These are phyloP conservation scores for Geotria australis DNA, from an alignment of 2,797 vertebrate species.

Conservation along the genomic window DNA sequence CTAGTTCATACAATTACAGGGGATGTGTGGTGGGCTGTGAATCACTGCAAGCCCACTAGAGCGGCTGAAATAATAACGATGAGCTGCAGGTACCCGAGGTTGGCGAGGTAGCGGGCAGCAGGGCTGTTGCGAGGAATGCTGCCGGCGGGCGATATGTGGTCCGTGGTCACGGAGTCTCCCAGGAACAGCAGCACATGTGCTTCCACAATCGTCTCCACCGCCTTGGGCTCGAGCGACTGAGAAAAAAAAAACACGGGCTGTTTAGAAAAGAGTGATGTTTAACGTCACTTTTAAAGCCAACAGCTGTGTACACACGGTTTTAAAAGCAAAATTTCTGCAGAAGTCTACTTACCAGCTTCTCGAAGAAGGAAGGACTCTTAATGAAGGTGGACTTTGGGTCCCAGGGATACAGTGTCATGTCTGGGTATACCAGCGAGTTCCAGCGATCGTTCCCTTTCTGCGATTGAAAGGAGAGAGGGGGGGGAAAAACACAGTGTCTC, in stretches of 20 bases:
- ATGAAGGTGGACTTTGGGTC: slow-evolving; percentile 78
- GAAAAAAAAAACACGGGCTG: neutral
- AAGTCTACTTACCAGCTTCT: slow-evolving; percentile 31
- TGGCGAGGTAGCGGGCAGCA: slow-evolving; percentile 53
- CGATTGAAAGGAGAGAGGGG: slow-evolving; percentile 1
- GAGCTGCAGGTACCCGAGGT: slow-evolving; percentile 42
- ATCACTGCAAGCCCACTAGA: too few relatives aligned
- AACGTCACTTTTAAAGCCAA: too few relatives aligned
- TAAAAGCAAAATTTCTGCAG: neutral
- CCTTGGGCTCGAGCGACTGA: slow-evolving; percentile 33
- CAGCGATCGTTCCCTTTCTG: slow-evolving; percentile 70
- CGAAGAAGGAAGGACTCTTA: slow-evolving; percentile 82
- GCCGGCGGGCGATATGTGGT: slow-evolving; percentile 91
- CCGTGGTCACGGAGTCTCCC: slow-evolving; percentile 84
- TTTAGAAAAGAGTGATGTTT: too few relatives aligned
- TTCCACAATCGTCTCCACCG: slow-evolving; percentile 25
- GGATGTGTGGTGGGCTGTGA: too few relatives aligned
- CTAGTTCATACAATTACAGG: neutral
- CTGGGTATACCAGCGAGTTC: slow-evolving; percentile 47
- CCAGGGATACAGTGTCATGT: slow-evolving; percentile 63
- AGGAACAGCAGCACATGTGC: slow-evolving; percentile 61
- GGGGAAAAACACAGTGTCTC: neutral
- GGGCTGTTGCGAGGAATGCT: slow-evolving; percentile 84
- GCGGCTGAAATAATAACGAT: too few relatives aligned
- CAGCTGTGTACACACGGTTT: neutral